Evolutionary conservation across 2,113 vertebrate species (phyloP).

Genomic region (Hydropotes inermis): DNA sequence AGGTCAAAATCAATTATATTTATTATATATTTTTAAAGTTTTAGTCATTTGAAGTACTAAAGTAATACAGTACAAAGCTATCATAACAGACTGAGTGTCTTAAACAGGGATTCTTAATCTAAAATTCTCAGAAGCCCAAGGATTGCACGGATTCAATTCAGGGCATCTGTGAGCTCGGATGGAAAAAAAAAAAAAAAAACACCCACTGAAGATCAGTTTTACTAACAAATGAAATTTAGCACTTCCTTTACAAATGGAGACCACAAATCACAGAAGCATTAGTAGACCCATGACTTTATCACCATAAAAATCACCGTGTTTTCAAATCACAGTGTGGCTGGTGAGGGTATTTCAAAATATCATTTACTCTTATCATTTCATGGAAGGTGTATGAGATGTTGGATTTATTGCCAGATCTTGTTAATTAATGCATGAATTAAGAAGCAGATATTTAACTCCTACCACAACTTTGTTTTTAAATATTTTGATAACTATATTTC

Average conservation of each 20-base stretch:
- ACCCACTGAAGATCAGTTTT: not conserved
- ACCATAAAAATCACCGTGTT: not conserved
- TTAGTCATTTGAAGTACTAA: not conserved
- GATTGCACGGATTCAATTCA: not conserved
- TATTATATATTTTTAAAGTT: not conserved
- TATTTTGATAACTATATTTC: not conserved
- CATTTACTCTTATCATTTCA: not conserved
- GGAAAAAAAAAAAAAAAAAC: not conserved
- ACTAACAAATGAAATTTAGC: not conserved
- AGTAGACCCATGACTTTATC: not conserved
- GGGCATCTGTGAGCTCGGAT: not conserved
- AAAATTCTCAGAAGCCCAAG: not conserved
- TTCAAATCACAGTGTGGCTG: not conserved
- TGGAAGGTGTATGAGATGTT: not conserved
- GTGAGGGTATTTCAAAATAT: not conserved
- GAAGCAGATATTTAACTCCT: not conserved
- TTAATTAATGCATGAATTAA: not conserved
- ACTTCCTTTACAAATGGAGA: not conserved
- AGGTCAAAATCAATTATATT: not conserved
- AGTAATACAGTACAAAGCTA: not conserved
- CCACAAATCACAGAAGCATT: not conserved
- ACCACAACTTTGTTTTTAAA: slow-evolving; percentile 19
- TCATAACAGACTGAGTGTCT: not conserved
- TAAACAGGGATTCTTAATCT: not conserved
- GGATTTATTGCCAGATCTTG: not conserved